Percentiles rank a stretch among this genome's conserved stretches.
These are phyloP conservation scores for Yponomeuta cagnagella DNA, from an alignment of 2,888 invertebrate species.

Conservation along the genomic window DNA sequence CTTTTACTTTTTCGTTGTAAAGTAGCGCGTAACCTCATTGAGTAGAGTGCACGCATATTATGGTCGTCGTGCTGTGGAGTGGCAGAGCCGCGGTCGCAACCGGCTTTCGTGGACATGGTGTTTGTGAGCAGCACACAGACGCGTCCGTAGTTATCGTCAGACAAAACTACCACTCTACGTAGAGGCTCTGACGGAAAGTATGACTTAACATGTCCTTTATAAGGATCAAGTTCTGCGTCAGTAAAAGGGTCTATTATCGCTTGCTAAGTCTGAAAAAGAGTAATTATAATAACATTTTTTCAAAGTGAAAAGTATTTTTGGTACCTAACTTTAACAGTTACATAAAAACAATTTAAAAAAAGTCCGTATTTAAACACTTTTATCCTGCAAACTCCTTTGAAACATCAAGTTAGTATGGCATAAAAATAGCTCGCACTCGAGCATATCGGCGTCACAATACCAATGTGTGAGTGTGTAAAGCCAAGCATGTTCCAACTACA, in stretches of 20 bases:
- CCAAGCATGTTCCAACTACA: not conserved
- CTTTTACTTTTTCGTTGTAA: too few relatives aligned
- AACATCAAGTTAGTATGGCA: not conserved
- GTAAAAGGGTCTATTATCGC: too few relatives aligned
- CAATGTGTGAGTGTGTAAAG: not conserved
- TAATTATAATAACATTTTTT: too few relatives aligned
- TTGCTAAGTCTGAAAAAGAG: too few relatives aligned
- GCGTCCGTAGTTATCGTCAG: not conserved
- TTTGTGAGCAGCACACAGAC: constrained; percentile 26
- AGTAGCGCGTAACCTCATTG: too few relatives aligned
- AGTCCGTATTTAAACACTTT: not conserved
- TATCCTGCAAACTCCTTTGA: not conserved
- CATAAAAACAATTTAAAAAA: not conserved
- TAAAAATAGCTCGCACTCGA: not conserved
- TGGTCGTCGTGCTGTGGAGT: too few relatives aligned
- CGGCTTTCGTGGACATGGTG: constrained; percentile 40
- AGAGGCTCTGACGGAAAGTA: not conserved
- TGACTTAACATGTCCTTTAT: not conserved
- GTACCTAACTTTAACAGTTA: too few relatives aligned
- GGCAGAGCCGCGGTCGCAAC: constrained; percentile 39
- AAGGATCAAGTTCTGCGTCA: too few relatives aligned
- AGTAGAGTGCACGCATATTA: too few relatives aligned
- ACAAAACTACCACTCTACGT: not conserved
- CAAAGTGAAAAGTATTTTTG: too few relatives aligned
- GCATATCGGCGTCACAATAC: not conserved